Evolutionary conservation across 2,888 invertebrate species (phyloP), one percentile per base, ranked within the genome.

Genomic region (Frankliniella fusca): DNA sequence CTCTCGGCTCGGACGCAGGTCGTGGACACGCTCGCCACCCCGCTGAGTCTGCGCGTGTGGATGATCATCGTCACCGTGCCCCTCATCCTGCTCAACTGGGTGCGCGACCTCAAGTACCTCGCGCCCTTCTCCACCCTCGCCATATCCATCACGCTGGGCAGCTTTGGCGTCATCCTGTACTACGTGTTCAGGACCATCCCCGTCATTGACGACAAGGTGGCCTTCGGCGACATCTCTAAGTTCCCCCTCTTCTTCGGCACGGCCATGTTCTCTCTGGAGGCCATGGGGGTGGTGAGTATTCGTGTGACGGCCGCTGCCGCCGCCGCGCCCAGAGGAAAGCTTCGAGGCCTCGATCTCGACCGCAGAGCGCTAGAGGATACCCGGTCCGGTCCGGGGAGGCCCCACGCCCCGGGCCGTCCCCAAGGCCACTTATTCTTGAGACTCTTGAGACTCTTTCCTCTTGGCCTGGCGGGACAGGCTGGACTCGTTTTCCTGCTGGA

Each of bases 201-300:
- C 0, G 89, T 91, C 0, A 89, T 94, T 0, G 90, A 91, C 15
- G 91, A 92, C 80, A 91, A 92, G 83, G 90, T 90, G 11, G 90
- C 93, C 0, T 90, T 93, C 81, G 95, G 94, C 0, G 89, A 91
- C 15, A 86, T 93, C 1, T 88, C 90, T 50, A 91, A 93, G 82
- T 94, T 96, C 86, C 98, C 98, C 0, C 90, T 98, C 2, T 99
- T 96, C 90, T 97, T 99, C 87, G 98, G 98, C 79, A 98, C 97
- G 0, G 98, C 97, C 0, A 90, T 99, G 81, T 99, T 97, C 87
- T 96, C 98, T 0, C 92, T 99, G 85, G 98, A 99, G 90, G 97
- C 97, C 82, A 97, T 98, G 85, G 95, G 94, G 82, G 94, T 95
- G 88, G 95, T 95, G 88, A 90, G 93, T 90, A 61, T 7, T 15